A percentile compares a stretch with the other conserved stretches of the same genome.
These are phyloP conservation scores for Mormyrus hasselquistii DNA, from an alignment of 2,797 vertebrate genomes.

Conservation along the genomic window DNA sequence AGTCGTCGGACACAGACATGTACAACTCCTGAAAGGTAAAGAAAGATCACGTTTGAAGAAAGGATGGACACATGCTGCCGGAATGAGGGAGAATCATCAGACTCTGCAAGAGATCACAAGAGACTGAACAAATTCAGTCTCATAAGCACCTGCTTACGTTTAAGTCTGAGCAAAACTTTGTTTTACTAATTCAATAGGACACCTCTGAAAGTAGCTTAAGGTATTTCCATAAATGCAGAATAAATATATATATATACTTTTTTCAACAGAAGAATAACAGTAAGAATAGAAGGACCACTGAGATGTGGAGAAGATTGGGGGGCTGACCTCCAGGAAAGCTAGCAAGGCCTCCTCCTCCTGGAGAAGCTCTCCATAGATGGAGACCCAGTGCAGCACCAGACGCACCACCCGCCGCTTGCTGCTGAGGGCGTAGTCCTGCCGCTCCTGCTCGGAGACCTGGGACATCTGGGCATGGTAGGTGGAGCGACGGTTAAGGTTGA, in stretches of 20 bases:
- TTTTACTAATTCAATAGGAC: not conserved
- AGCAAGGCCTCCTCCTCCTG: constrained; percentile 84
- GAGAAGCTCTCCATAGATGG: constrained; percentile 74
- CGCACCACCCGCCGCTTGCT: constrained; percentile 81
- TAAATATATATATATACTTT: not conserved
- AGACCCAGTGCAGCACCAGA: constrained; percentile 83
- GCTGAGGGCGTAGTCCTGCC: constrained; percentile 83
- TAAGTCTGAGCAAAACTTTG: not conserved
- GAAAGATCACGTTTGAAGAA: not conserved
- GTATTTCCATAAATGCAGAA: not conserved
- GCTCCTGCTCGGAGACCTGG: constrained; percentile 90
- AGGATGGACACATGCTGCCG: not conserved
- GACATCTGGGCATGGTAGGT: constrained; percentile 87
- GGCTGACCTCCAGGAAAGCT: constrained; percentile 83
- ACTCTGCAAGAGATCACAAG: not conserved
- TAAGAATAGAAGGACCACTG: not conserved
- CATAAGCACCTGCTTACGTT: not conserved
- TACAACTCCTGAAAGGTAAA: constrained; percentile 76
- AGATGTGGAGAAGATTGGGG: not conserved
- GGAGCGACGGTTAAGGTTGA: constrained; percentile 70
- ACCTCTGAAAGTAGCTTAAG: not conserved
- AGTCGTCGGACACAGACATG: constrained; percentile 85
- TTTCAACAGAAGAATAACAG: not conserved
- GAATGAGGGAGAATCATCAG: not conserved
- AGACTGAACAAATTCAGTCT: not conserved